phyloP scores from a whole-genome alignment of 2,888 invertebrate genomes.

The Pteria penguin region DNA sequence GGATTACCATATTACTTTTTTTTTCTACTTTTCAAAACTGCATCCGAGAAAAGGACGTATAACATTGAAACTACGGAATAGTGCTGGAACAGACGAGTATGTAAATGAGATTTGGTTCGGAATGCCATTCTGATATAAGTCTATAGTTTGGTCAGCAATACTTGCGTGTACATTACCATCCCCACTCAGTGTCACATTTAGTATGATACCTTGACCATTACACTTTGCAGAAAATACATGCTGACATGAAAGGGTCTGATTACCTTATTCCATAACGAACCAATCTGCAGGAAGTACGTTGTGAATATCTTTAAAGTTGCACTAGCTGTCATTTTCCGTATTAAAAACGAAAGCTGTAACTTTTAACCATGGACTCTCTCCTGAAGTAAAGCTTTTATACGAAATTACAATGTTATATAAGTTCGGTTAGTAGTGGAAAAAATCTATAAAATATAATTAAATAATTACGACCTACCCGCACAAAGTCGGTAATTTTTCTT shows the following conservation, averaged over 20 bases:
- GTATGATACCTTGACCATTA: not conserved
- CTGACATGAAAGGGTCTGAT: not conserved
- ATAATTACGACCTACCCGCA: no score
- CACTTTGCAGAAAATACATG: conserved; percentile 4
- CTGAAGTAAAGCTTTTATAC: no score
- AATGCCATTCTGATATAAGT: conserved; percentile 5
- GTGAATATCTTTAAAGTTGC: not conserved
- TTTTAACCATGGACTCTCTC: no score
- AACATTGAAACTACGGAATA: conserved; percentile 1
- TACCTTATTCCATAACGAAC: not conserved
- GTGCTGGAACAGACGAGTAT: not conserved
- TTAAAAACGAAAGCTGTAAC: no score
- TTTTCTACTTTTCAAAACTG: not conserved
- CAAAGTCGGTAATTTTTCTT: no score
- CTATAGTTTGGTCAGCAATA: not conserved
- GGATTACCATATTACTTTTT: not conserved
- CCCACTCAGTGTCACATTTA: not conserved
- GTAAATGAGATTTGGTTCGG: not conserved
- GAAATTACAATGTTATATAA: no score
- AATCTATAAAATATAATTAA: no score
- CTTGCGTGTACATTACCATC: not conserved
- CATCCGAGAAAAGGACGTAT: conserved; percentile 1
- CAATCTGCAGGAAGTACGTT: not conserved
- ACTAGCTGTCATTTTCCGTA: no score
- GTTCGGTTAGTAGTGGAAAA: no score